A percentile compares a stretch with the other conserved stretches of the same genome.
phyloP scores from a whole-genome alignment of 2,888 invertebrate genomes.

The Meteorus colon region DNA sequence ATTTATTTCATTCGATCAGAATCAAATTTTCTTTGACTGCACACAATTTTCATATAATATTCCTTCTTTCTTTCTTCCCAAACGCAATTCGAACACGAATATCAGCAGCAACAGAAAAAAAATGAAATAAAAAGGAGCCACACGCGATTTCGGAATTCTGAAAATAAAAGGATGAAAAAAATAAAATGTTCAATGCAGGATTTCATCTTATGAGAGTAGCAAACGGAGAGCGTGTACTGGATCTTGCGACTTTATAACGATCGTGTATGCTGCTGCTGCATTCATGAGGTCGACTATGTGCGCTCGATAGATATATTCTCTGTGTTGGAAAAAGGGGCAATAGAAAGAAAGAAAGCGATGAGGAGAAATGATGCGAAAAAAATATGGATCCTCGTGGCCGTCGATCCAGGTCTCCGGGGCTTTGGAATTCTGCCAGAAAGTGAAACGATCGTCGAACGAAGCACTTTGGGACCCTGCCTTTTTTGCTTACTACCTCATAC shows the following conservation, averaged over 20 bases:
- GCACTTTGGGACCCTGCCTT: constrained; percentile 31
- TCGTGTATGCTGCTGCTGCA: not conserved
- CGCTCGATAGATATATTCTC: not conserved
- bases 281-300: constrained; percentile 21
- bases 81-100: too few relatives aligned
- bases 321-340: not conserved
- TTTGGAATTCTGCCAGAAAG: constrained; percentile 64
- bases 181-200: not conserved
- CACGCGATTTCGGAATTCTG: not conserved
- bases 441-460: constrained; percentile 56
- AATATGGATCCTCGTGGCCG: constrained; percentile 31
- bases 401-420: constrained; percentile 61
- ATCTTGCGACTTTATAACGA: constrained; percentile 10
- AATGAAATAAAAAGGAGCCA: too few relatives aligned
- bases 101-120: too few relatives aligned
- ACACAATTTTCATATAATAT: too few relatives aligned
- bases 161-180: not conserved
- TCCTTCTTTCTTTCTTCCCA: too few relatives aligned
- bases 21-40: too few relatives aligned
- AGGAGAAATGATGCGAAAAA: constrained; percentile 10
- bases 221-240: not conserved
- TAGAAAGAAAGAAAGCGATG: not conserved
- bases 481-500: constrained; percentile 13
- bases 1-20: too few relatives aligned
- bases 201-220: not conserved